A percentile compares a stretch with the other conserved stretches of the same genome.
phyloP scores from a whole-genome alignment of 2,888 invertebrate species.

The Auanema sp. region DNA sequence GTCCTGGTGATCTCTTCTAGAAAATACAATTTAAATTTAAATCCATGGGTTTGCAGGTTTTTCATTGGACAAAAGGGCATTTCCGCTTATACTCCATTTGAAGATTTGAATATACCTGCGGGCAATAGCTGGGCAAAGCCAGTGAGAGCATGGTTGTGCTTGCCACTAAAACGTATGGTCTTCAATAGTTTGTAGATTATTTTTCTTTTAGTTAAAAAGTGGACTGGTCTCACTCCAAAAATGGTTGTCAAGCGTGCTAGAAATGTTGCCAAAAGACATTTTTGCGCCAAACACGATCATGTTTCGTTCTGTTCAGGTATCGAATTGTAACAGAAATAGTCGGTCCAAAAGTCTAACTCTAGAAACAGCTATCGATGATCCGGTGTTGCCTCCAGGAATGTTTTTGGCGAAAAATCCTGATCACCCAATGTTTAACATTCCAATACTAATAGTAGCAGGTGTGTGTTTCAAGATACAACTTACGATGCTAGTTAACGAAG shows the following conservation, averaged over 20 bases:
- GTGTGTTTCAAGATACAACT: slow-evolving; percentile 7
- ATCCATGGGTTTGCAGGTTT: slow-evolving; percentile 17
- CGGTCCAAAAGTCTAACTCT: not conserved
- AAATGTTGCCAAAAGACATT: slow-evolving; percentile 65
- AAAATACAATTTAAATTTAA: slow-evolving; percentile 18
- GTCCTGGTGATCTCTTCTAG: slow-evolving; percentile 68
- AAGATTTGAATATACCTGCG: slow-evolving; percentile 63
- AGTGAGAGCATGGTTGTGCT: slow-evolving; percentile 67
- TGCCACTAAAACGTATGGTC: slow-evolving; percentile 63
- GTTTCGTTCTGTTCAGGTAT: slow-evolving; percentile 66
- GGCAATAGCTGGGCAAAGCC: slow-evolving; percentile 65
- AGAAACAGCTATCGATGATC: slow-evolving; percentile 63
- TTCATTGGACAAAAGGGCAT: slow-evolving; percentile 65
- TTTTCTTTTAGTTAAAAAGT: slow-evolving; percentile 26
- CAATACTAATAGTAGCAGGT: slow-evolving; percentile 67
- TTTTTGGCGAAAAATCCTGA: slow-evolving; percentile 62
- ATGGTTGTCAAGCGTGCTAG: not conserved
- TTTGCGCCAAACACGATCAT: slow-evolving; percentile 67
- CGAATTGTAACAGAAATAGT: slow-evolving; percentile 11
- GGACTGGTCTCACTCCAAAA: slow-evolving; percentile 20
- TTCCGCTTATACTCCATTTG: slow-evolving; percentile 68
- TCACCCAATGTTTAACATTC: slow-evolving; percentile 66
- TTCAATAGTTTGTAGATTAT: too few relatives aligned
- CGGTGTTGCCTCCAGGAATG: slow-evolving; percentile 62
- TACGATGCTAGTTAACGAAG: not conserved